Base-by-base conservation (phyloP, 1,140 invertebrate genomes). In the Panagrolaimus sp. region DNA sequence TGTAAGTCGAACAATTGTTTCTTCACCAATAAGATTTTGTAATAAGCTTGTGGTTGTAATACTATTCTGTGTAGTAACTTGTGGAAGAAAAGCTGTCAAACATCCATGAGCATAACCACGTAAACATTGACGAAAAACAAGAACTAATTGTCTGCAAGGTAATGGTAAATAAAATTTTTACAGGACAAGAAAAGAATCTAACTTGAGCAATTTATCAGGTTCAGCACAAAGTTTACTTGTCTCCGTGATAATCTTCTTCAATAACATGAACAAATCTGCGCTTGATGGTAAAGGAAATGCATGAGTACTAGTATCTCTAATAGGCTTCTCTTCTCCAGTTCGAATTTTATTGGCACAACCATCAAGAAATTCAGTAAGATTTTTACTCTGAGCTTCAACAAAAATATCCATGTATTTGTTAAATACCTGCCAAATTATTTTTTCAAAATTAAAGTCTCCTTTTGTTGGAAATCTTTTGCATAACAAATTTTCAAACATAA, bases 191-290 rank as follows among this genome's bases (percentile, higher is more conserved):
- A 1, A 7, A 21, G 21, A 58, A 43, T 45, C 46, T 66, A 45
- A 70, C 77, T 65, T 48, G 9, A 78, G 71, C 24, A 82, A 63
- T n/a, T 63, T 69, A 72, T 82, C 91, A 67, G 91, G 87, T 0
- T 91, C 90, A 38, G 90, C 94, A 80, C 91, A 93, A 9, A 99
- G 87, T 76, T 96, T 91, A 43, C 91, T 91, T 79, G 94, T 98
- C 85, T 98, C 94, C 5, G 96, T 89, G 86, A 99, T 90, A 76
- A 94, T 96, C 82, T 97, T 97, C 84, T 96, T 97, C 71, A 88
- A 87, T 74, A 88, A 87, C 24, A 64, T 62, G 44, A 76, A 77
- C 6, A 76, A 52, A 86, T 98, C 95, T 0, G 93, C 94, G 84
- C 93, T 96, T 62, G 91, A 92, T 0, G 91, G 89, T 55, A 96